Evolutionary conservation across 1,140 invertebrate genomes (phyloP), one percentile per base, ranked within the genome.

Genomic region (Bombus terrestris): DNA sequence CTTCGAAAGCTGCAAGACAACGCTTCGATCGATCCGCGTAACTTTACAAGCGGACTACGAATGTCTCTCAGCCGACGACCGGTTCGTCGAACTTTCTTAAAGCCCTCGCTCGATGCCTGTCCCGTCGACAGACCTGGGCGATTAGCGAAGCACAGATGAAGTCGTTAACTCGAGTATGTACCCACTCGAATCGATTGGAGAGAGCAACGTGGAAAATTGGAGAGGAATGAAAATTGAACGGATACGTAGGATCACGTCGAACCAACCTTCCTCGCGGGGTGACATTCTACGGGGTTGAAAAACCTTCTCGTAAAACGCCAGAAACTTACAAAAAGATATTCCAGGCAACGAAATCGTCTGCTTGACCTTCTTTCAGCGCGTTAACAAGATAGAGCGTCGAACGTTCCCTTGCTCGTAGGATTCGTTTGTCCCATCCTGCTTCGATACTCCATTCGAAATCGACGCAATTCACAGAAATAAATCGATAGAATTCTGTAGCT

Each of bases 81-180:
- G 32, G 43, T 39, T 53, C 68, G 41, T 10, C 72, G 59, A 43
- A 62, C 43, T 75, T 86, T 74, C 84, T 85, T 81, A 78, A 68
- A 41, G 64, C 10, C 83, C 62, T 57, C 1, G 72, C 47, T 79
- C 18, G 1, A 12, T 5, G 35, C 35, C 43, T 28, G 35, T 39
- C 53, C 57, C 28, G 57, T 83, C 74, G 43, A 64, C 62, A 75
- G 64, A 57, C 22, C 69, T 8, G 71, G 37, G 37, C 59, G 85
- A 83, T 81, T 81, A 73, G 84, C 81, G 81, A 75, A 72, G 64
- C 66, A 59, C 86, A 41, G 87, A 92, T 92, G 91, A 93, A 93
- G 92, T 93, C 92, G 93, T 93, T 93, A 93, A 93, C 92, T 93
- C 90, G 89, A 93, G 92, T 92, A 91, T 91, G 93, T 93, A 93